Evolutionary conservation across 2,113 vertebrate species (phyloP), one percentile per base, ranked within the genome.

Genomic region (Oreocharis arfaki): DNA sequence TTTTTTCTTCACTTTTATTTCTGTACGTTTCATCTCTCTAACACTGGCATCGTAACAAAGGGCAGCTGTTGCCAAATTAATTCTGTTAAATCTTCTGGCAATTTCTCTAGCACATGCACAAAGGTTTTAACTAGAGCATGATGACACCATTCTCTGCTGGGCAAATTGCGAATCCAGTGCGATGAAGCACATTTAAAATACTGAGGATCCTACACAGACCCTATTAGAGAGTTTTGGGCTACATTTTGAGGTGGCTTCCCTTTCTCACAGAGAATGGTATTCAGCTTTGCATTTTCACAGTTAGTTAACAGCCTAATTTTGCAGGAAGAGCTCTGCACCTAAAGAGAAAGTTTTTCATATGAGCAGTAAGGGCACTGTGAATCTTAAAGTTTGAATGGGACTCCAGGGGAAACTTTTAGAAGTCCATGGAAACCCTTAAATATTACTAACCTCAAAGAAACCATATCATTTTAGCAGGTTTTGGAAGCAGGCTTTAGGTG

Each of bases 1-100:
- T 95, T 57, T 86, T 96, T 95, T 61, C 30, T 82, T 86, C 44
- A 9, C 41, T 77, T 49, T 90, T 52, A 63, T 83, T 93, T 91
- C 67, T 90, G 14, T 92, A 56, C 44, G 59, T 85, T 86, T 32
- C 52, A 6, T 84, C 53, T 93, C 50, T 76, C n/a, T 86, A 67
- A 87, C 32, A 21, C 55, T 56, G n/a, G 69, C 82, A 79, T 19
- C 32, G 32, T 37, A 71, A 92, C 52, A 77, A 83, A 76, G n/a
- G 65, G 42, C 95, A 96, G 84, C 77, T 79, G 52, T 80, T 78
- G 42, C 53, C 44, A 75, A 33, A 22, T 33, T 53, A 68, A 84
- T 22, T 35, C 74, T 68, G 69, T 42, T 46, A 63, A 37, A 30
- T 79, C 49, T 93, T 68, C 87, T 92, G 44, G 47, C 56, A 74